These are phyloP conservation scores for Lytechinus pictus DNA, from an alignment of 35 echinoderm and acorn worm genomes.

Conservation along the genomic window DNA sequence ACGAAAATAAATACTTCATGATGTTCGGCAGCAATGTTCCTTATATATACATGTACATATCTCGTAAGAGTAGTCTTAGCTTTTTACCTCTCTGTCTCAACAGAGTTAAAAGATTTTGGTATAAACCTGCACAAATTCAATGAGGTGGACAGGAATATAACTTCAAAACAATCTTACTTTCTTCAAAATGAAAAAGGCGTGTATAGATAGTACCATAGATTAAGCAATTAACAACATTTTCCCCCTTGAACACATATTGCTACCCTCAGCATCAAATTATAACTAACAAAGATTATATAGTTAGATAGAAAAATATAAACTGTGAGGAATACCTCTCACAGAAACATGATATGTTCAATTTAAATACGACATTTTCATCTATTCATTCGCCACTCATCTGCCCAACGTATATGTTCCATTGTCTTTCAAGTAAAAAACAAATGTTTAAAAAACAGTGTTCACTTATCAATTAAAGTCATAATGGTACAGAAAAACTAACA, in stretches of 20 bases:
- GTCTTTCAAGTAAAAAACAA: too few relatives aligned
- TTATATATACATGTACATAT: too few relatives aligned
- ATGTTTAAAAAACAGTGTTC: background rate
- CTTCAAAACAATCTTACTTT: background rate
- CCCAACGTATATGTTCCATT: background rate
- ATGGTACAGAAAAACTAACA: background rate
- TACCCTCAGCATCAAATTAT: background rate
- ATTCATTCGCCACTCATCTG: background rate
- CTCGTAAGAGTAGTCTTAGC: too few relatives aligned
- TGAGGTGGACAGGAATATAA: too few relatives aligned
- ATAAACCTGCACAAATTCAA: too few relatives aligned
- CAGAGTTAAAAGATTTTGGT: too few relatives aligned
- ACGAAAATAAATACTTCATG: background rate
- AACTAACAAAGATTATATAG: background rate
- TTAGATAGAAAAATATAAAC: constrained; percentile 15
- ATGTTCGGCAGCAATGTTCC: too few relatives aligned
- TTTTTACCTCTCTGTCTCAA: too few relatives aligned
- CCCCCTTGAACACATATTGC: background rate
- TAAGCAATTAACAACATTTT: background rate
- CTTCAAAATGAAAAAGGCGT: background rate
- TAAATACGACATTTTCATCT: background rate
- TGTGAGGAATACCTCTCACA: background rate
- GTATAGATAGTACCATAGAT: background rate
- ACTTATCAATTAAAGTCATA: background rate
- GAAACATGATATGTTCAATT: background rate